Evolutionary conservation across 2,888 invertebrate genomes (phyloP).

Genomic region (Parnassius apollo): DNA sequence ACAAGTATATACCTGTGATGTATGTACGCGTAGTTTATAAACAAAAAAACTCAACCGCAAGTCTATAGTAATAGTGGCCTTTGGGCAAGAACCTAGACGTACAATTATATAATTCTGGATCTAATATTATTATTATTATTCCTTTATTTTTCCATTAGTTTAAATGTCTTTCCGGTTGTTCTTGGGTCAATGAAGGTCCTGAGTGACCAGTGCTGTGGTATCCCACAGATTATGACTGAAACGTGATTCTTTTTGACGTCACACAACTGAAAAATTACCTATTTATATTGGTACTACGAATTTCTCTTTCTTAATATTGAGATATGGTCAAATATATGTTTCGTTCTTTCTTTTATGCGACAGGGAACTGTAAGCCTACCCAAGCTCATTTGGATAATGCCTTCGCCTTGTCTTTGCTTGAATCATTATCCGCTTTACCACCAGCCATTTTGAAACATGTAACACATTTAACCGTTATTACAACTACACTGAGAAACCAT

Average conservation of each 20-base stretch:
- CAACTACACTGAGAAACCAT: constrained; percentile 69
- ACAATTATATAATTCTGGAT: background rate
- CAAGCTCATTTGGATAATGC: constrained; percentile 99
- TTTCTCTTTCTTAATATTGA: no score
- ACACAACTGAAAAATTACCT: no score
- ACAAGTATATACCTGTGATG: no score
- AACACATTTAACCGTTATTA: constrained; percentile 59
- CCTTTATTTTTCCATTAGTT: no score
- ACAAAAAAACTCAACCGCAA: no score
- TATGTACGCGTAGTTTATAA: no score
- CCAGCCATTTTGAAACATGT: constrained; percentile 88
- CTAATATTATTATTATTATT: background rate
- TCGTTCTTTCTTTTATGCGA: constrained; percentile 87
- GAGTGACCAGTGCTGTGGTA: no score
- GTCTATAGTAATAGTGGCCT: background rate
- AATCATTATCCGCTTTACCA: constrained; percentile 99
- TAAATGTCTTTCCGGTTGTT: no score
- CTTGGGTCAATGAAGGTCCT: no score
- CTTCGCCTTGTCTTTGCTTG: constrained; percentile 99
- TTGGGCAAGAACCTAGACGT: background rate
- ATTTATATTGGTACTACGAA: background rate
- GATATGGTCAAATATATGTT: constrained; percentile 87
- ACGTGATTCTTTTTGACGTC: no score
- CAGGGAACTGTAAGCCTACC: constrained; percentile 99
- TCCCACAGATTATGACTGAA: no score